Evolutionary conservation across 2,888 invertebrate species (phyloP), one percentile per base, ranked within the genome.

Genomic region (Pemphredon lugubris): DNA sequence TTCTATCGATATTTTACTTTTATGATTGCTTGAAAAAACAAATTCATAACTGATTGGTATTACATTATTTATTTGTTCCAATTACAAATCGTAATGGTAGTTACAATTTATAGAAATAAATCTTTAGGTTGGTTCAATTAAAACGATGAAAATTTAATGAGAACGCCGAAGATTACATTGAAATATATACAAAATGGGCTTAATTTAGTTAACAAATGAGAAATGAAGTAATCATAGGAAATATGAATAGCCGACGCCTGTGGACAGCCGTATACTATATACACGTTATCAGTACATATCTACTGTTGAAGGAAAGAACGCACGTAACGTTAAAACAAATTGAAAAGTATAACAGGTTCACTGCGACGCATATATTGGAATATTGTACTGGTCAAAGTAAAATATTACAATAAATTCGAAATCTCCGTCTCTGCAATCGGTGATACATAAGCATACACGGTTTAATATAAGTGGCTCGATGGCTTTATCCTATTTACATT

Each of bases 71-170:
- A n/a, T n/a, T n/a, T n/a, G n/a, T n/a, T n/a, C n/a, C n/a, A n/a
- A n/a, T n/a, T n/a, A n/a, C n/a, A n/a, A n/a, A n/a, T n/a, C n/a
- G n/a, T n/a, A n/a, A n/a, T n/a, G 26, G n/a, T n/a, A 48, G n/a
- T 3, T 26, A 6, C 14, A 11, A 26, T 4, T 2, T 1, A 26
- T n/a, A n/a, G 14, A n/a, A 50, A 39, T 16, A 21, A 20, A 18
- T 6, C 16, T 30, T 64, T 20, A 55, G 30, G 14, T 1, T 32
- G 5, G 0, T 30, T 53, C 37, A 71, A 73, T 84, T 86, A 83
- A 87, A 87, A 86, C 82, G 77, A 77, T 81, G 79, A 71, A 85
- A 77, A 79, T 87, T 84, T 88, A 85, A 87, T 85, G 83, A 86
- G 79, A 86, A 83, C 75, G 76, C 73, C 72, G 81, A 82, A 84